phyloP scores from a whole-genome alignment of 2,888 invertebrate genomes.

The Eristalis intricaria region DNA sequence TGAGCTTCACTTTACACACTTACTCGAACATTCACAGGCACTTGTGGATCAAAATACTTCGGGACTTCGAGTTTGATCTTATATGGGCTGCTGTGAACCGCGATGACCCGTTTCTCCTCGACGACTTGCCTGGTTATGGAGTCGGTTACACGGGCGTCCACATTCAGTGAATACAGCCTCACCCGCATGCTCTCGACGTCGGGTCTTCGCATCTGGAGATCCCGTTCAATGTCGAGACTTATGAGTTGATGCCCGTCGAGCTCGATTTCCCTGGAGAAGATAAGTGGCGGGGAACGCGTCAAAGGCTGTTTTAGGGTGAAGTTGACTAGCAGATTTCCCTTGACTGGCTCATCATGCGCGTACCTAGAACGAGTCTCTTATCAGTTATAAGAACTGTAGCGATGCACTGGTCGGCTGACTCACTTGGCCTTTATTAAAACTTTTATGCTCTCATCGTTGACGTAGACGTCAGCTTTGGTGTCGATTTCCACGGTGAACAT shows the following conservation, averaged over 20 bases:
- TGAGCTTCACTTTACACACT: not conserved
- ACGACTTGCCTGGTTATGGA: not conserved
- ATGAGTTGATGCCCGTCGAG: conserved; percentile 84
- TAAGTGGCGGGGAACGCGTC: conserved; percentile 80
- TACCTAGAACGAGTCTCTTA: conserved; percentile 83
- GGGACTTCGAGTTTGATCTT: conserved; percentile 90
- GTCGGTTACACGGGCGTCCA: not conserved
- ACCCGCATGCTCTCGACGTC: not conserved
- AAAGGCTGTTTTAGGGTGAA: conserved; percentile 84
- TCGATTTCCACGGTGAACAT: conserved; percentile 94
- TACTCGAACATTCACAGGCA: conserved; percentile 83
- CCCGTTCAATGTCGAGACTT: conserved; percentile 88
- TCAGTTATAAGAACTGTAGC: not conserved
- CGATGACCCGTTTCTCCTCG: conserved; percentile 78
- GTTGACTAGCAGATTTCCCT: conserved; percentile 91
- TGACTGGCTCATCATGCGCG: conserved; percentile 88
- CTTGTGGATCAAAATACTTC: conserved; percentile 92
- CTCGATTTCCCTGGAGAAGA: not conserved
- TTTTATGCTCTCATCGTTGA: conserved; percentile 89
- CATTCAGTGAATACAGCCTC: not conserved
- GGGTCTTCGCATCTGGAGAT: conserved; percentile 83
- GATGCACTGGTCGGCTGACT: conserved; percentile 51
- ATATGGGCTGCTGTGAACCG: conserved; percentile 88
- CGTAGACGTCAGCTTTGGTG: conserved; percentile 90
- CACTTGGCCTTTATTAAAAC: conserved; percentile 85